Conservation (phyloP, 2,888 invertebrate species). For the Caenorhabditis sp. region DNA sequence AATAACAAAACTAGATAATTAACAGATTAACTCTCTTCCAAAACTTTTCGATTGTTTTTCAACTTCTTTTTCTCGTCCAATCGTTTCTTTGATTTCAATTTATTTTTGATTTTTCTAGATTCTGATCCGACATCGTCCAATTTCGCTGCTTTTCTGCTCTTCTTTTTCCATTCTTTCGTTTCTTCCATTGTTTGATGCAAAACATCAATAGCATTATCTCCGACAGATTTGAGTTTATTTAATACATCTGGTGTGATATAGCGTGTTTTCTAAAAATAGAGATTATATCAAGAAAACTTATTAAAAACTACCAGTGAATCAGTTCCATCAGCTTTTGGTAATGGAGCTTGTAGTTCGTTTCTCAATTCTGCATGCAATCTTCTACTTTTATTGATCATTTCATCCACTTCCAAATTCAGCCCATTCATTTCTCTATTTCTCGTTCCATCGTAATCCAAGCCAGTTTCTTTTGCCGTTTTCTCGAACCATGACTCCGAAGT, state of each 20-base stretch:
- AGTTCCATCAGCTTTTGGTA: slow-evolving; percentile 28
- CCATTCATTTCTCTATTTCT: slow-evolving; percentile 35
- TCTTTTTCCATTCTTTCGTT: slow-evolving; percentile 36
- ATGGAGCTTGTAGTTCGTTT: slow-evolving; percentile 10
- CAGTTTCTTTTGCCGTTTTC: slow-evolving; percentile 87
- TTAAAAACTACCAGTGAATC: slow-evolving; percentile 20
- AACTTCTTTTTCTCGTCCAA: slow-evolving; percentile 4
- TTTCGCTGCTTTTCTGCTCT: slow-evolving; percentile 23
- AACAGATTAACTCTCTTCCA: not conserved
- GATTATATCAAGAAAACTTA: not conserved
- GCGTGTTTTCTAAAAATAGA: slow-evolving; percentile 17
- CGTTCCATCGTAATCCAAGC: slow-evolving; percentile 80
- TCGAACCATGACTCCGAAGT: slow-evolving; percentile 82
- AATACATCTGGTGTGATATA: slow-evolving; percentile 47
- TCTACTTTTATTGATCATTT: slow-evolving; percentile 20
- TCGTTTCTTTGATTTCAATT: slow-evolving; percentile 9
- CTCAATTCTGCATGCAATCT: slow-evolving; percentile 25
- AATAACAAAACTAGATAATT: slow-evolving; percentile 2
- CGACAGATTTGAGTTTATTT: slow-evolving; percentile 13
- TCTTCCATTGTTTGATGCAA: slow-evolving; percentile 35
- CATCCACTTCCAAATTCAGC: slow-evolving; percentile 30
- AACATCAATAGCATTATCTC: slow-evolving; percentile 38
- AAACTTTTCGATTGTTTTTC: slow-evolving; percentile 2
- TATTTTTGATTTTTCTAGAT: slow-evolving; percentile 5
- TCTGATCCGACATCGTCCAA: slow-evolving; percentile 6